Evolutionary conservation across 92 coral and sea anemone genomes (phyloP).

Genomic region (Phenganax stokvisi): DNA sequence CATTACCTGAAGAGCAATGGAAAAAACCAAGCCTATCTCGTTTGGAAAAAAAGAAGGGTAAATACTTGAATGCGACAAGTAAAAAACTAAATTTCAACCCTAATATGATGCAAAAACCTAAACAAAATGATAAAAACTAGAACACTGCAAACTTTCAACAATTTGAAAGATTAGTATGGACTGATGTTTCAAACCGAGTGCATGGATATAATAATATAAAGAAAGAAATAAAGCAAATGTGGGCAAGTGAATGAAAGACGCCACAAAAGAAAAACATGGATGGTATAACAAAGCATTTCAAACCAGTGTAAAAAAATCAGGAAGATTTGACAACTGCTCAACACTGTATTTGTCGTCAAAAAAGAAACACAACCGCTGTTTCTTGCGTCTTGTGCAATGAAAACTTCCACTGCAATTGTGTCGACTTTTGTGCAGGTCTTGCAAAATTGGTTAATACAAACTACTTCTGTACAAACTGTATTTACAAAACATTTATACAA

Average conservation of each 20-base stretch:
- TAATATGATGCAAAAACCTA: not conserved
- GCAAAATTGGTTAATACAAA: not conserved
- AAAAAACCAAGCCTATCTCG: constrained; percentile 3
- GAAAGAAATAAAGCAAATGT: not conserved
- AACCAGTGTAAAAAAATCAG: not conserved
- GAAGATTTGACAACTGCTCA: not conserved
- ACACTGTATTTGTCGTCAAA: constrained; percentile 6
- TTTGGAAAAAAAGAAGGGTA: constrained; percentile 14
- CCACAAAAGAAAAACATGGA: not conserved
- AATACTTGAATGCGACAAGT: not conserved
- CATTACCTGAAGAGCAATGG: constrained; percentile 26
- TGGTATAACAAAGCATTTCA: not conserved
- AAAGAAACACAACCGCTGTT: not conserved
- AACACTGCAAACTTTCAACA: not conserved
- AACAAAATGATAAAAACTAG: not conserved
- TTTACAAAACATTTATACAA: not conserved
- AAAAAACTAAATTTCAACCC: constrained; percentile 16
- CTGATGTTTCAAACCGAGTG: not conserved
- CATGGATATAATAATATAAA: not conserved
- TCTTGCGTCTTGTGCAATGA: not conserved
- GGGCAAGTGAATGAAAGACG: not conserved
- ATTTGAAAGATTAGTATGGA: constrained; percentile 2
- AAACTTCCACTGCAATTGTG: not conserved
- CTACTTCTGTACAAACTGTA: constrained; percentile 12
- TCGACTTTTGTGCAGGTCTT: not conserved